Conservation (phyloP, 2,797 vertebrate species). For the Myotis planiceps region DNA sequence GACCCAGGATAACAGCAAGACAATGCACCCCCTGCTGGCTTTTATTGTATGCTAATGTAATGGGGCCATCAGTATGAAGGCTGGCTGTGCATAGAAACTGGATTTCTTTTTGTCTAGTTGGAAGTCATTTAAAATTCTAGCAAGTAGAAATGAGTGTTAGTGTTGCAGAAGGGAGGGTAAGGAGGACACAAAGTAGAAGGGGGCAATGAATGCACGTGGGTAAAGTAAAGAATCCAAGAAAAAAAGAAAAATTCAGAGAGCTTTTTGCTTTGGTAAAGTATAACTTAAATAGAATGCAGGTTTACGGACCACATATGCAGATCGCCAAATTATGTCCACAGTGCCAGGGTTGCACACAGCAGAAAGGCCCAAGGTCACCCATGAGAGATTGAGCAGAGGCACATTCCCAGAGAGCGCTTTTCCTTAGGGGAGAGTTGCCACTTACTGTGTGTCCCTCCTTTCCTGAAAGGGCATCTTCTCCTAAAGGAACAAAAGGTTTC, state of each 20-base stretch:
- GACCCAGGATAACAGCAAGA: slow-evolving; percentile 58
- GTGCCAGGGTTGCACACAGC: neutral
- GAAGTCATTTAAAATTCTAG: slow-evolving; percentile 68
- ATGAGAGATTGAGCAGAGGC: slow-evolving; percentile 69
- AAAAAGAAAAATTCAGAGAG: neutral
- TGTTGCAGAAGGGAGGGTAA: neutral
- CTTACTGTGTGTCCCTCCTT: slow-evolving; percentile 54
- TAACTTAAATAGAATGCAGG: slow-evolving; percentile 14
- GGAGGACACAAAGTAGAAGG: neutral
- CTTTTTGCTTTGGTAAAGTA: slow-evolving; percentile 38
- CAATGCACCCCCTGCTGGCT: slow-evolving; percentile 71
- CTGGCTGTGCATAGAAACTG: slow-evolving; percentile 69
- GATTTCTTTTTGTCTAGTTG: slow-evolving; percentile 76
- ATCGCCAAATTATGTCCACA: neutral
- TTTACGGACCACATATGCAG: neutral
- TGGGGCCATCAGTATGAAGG: slow-evolving; percentile 76
- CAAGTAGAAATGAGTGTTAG: slow-evolving; percentile 69
- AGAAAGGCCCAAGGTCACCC: slow-evolving; percentile 58
- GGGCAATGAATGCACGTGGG: neutral
- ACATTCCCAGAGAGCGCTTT: slow-evolving; percentile 65
- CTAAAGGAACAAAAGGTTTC: slow-evolving; percentile 69
- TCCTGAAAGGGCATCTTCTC: slow-evolving; percentile 55
- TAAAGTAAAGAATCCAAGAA: slow-evolving; percentile 22
- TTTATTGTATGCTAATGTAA: slow-evolving; percentile 83
- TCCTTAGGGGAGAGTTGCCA: slow-evolving; percentile 69